Percentiles rank a stretch among this genome's conserved stretches.
Conservation (phyloP, 2,888 invertebrate genomes). For the Ceramica pisi region DNA sequence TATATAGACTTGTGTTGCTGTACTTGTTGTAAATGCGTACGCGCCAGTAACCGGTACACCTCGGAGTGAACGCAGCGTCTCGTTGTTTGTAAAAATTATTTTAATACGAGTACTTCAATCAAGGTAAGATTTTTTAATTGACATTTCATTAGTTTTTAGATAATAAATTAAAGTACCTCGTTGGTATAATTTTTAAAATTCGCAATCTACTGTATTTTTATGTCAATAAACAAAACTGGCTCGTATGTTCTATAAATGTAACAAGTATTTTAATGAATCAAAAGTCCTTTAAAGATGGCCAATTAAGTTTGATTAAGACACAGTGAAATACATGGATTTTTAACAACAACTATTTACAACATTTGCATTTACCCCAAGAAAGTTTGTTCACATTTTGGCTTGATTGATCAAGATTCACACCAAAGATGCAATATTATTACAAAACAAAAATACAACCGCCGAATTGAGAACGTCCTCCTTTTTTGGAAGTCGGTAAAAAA, state of each 20-base stretch:
- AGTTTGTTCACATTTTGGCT: no score
- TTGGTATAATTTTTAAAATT: background rate
- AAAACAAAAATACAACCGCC: no score
- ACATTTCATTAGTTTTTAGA: background rate
- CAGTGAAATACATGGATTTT: background rate
- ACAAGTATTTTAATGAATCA: no score
- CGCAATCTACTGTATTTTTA: no score
- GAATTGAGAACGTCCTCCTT: no score
- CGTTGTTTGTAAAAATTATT: background rate
- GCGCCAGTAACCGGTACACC: constrained; percentile 25
- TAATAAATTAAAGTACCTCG: background rate
- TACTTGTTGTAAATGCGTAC: background rate
- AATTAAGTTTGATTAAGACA: background rate
- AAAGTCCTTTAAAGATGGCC: background rate
- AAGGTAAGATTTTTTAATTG: constrained; percentile 8
- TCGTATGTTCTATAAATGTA: no score
- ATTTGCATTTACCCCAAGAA: no score
- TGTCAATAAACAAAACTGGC: no score
- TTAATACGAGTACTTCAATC: background rate
- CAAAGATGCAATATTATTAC: no score
- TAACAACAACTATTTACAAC: no score
- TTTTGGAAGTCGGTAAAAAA: no score
- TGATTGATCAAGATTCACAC: no score
- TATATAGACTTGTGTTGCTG: background rate
- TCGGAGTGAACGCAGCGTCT: background rate